Base-by-base conservation (phyloP, 2,797 vertebrate genomes). In the Dendrocincla tyrannina region DNA sequence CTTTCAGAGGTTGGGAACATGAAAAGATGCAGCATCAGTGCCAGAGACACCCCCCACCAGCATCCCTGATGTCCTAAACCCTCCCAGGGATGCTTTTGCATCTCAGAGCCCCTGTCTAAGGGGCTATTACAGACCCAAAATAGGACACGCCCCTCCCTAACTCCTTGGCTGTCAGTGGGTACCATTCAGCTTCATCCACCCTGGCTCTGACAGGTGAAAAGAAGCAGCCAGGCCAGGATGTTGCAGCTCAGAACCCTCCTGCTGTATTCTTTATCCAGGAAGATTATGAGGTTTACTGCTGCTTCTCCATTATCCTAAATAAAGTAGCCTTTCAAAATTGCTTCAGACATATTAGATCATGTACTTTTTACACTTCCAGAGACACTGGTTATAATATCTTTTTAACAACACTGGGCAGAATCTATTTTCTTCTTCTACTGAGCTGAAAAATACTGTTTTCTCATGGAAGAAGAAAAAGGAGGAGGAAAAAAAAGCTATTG, bases 291-390 rank as follows among this genome's bases (percentile, higher is more conserved):
- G 88, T 96, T 95, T 96, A 93, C 94, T 93, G 93, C 94, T 96
- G 94, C 96, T 96, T 95, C 95, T 92, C 96, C 91, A 96, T 97
- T 96, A 97, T 91, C 95, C 94, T 93, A 96, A 97, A 97, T 95
- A 97, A 95, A 97, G 90, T 95, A 96, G 93, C 92, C 92, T 96
- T 95, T 92, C 88, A 84, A 83, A 96, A 93, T 93, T 93, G 80
- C 88, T 92, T 89, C 87, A 97, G 95, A 96, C 89, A 91, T 95
- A 96, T 97, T 94, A 93, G 70, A 82, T 96, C 87, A 94, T 72
- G 95, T 92, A 95, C 95, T 86, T 96, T 95, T 88, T 90, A 96
- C 81, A 95, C 85, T 95, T 86, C 77, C 88, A 95, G 93, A 96
- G 95, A 96, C 86, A 93, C 89, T 93, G 95, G 95, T 95, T 96